phyloP scores from a whole-genome alignment of 1,140 invertebrate species.

The Drosophila teissieri region DNA sequence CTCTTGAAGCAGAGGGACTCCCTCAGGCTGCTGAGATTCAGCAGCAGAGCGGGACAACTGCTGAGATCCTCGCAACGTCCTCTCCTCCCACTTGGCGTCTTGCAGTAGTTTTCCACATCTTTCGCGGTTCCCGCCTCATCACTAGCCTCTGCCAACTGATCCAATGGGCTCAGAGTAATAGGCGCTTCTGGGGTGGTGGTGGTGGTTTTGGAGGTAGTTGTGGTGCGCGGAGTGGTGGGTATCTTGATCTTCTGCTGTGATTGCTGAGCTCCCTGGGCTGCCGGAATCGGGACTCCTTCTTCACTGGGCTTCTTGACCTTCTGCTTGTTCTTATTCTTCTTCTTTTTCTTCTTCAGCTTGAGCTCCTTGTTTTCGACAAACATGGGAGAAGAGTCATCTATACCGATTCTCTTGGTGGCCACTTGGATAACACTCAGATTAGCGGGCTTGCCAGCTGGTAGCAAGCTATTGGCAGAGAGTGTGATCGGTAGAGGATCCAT shows the following conservation, averaged over 20 bases:
- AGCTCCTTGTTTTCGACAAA: conserved; percentile 82
- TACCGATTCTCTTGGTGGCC: conserved; percentile 74
- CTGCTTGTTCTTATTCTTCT: conserved; percentile 78
- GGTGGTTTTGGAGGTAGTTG: conserved; percentile 34
- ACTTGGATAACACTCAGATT: conserved; percentile 63
- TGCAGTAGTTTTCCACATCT: conserved; percentile 87
- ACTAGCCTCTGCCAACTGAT: conserved; percentile 56
- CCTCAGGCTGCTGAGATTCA: conserved; percentile 92
- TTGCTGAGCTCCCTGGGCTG: conserved; percentile 37
- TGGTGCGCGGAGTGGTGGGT: conserved; percentile 68
- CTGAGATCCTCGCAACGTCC: conserved; percentile 95
- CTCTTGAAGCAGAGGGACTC: conserved; percentile 96
- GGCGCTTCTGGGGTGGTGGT: conserved; percentile 2
- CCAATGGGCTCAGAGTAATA: conserved; percentile 47
- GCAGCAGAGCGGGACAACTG: conserved; percentile 93
- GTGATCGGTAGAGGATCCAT: conserved; percentile 47
- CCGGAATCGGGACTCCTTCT: conserved; percentile 15
- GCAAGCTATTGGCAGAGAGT: conserved; percentile 66
- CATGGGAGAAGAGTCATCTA: conserved; percentile 70
- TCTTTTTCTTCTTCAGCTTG: conserved; percentile 80
- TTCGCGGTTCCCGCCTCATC: conserved; percentile 73
- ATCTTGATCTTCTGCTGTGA: conserved; percentile 69
- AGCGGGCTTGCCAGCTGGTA: conserved; percentile 70
- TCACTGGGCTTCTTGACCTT: conserved; percentile 84
- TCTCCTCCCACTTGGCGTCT: conserved; percentile 90